Evolutionary conservation across 2,113 vertebrate genomes (phyloP).

Genomic region (Ciconia stormi): DNA sequence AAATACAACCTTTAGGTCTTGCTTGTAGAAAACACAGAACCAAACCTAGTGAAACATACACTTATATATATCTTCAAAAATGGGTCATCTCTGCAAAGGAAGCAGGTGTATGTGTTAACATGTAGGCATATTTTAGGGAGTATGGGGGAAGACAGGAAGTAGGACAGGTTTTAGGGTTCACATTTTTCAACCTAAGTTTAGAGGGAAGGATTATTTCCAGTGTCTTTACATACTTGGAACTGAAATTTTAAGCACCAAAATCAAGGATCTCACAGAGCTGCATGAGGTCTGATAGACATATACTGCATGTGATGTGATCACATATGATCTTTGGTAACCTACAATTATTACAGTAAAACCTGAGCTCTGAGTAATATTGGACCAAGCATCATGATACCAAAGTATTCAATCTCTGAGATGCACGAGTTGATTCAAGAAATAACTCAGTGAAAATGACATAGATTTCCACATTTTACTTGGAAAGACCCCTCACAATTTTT

Average conservation of each 20-base stretch:
- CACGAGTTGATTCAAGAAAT: background rate
- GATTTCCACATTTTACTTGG: background rate
- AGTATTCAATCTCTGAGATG: background rate
- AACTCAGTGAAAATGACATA: background rate
- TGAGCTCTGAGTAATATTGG: background rate
- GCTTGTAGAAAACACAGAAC: background rate
- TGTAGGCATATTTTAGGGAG: background rate
- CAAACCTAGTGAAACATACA: background rate
- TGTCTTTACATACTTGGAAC: background rate
- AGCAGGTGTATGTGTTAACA: constrained; percentile 16
- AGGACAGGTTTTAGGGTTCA: background rate
- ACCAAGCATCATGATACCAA: background rate
- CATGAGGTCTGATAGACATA: background rate
- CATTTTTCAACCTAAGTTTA: background rate
- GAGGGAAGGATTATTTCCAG: background rate
- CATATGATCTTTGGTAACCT: background rate
- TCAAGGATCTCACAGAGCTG: background rate
- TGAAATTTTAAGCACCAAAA: background rate
- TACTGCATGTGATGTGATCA: background rate
- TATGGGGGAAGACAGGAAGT: constrained; percentile 10
- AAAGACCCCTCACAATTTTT: background rate
- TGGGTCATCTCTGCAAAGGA: background rate
- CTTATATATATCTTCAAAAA: background rate
- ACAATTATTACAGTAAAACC: background rate
- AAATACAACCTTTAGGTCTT: background rate